These are phyloP conservation scores for Ceratina japonica DNA, from an alignment of 1,140 invertebrate genomes.

Conservation along the genomic window DNA sequence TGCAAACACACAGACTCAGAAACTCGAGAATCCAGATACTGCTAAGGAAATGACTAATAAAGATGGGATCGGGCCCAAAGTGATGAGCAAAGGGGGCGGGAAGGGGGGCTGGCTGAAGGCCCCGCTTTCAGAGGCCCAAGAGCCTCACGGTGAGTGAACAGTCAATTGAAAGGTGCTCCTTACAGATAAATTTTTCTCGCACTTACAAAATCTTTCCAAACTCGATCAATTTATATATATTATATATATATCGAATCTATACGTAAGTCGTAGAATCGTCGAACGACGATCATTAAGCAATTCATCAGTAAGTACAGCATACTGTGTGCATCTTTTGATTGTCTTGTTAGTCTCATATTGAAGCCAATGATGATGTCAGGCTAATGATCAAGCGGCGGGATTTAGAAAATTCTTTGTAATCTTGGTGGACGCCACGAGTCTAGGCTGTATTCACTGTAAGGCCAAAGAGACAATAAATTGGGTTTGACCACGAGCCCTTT, in stretches of 20 bases:
- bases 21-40: conserved; percentile 77
- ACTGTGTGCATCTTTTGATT: conserved; percentile 53
- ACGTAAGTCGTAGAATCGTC: no score
- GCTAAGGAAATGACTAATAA: conserved; percentile 79
- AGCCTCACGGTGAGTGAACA: conserved; percentile 81
- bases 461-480: conserved; percentile 77
- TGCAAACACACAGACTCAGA: conserved; percentile 76
- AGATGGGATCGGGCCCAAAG: conserved; percentile 77
- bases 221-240: no score
- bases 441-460: conserved; percentile 76
- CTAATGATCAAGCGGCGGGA: conserved; percentile 72
- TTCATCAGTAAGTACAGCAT: conserved; percentile 56
- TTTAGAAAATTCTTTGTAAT: conserved; percentile 78
- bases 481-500: conserved; percentile 57
- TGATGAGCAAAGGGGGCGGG: conserved; percentile 79
- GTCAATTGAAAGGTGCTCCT: conserved; percentile 68
- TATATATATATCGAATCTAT: no score
- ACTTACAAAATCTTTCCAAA: background rate
- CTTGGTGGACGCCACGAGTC: conserved; percentile 75
- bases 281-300: conserved; percentile 25
- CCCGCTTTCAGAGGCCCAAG: conserved; percentile 78
- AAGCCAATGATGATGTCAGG: conserved; percentile 78
- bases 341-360: conserved; percentile 57
- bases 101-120: conserved; percentile 79
- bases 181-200: conserved; percentile 64